Evolutionary conservation across 2,888 invertebrate genomes (phyloP), one percentile per base, ranked within the genome.

Genomic region (Neoitamus cyanurus): DNA sequence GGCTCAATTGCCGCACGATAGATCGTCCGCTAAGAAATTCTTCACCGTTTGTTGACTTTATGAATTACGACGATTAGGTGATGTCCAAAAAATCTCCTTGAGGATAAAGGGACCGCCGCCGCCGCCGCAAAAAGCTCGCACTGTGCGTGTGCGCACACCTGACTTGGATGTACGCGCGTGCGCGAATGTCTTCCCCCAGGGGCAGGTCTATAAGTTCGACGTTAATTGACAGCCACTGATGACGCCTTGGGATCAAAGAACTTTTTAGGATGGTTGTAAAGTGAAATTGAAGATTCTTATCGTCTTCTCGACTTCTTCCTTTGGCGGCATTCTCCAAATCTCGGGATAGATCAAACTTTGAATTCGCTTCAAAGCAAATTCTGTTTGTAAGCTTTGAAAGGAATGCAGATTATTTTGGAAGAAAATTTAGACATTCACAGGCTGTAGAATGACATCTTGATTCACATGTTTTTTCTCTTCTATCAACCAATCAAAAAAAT

Each of bases 31-130:
- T 58, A 6, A 34, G 42, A 84, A 84, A 85, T 85, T 85, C 85
- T 82, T 69, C 77, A 31, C 20, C 84, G 85, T 85, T 85, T 85
- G 84, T 85, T 85, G 85, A 85, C 85, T 85, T 83, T 84, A 30
- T 83, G 85, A 85, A 84, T 84, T 85, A 84, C 20, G 73, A 72
- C 80, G 83, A 83, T 83, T 25, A 72, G 25, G 25, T 25, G 80
- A 83, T 85, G 70, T 72, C 83, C 78, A 69, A 83, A 83, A 80
- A 83, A 37, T 31, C 31, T 48, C 34, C 31, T 25, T 25, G 48
- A 80, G 42, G n/a, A 68, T 42, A 82, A 46, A 6, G 15, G 36
- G 30, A 75, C 6, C 58, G 15, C 34, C 42, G 84, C 15, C n/a
- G 58, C 6, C 58, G 15, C 34, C 42, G 84, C 15, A 84, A 84